Evolutionary conservation across 1,140 invertebrate species (phyloP), one percentile per base, ranked within the genome.

Genomic region (Plectus sambesii): DNA sequence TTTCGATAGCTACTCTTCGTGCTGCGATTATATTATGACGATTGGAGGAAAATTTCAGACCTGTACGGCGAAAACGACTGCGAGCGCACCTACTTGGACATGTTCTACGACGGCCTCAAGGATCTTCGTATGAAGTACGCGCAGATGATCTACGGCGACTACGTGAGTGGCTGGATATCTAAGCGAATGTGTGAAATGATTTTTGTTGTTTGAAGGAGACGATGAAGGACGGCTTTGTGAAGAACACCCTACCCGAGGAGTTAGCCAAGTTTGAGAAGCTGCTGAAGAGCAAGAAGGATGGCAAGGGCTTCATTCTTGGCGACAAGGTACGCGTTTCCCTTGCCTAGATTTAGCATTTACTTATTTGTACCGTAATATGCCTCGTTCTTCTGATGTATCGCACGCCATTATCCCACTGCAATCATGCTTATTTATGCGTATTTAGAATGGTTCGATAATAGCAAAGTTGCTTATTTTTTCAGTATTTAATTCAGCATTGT

Each of bases 91-190:
- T 43, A 25, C 17, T 52, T 64, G 41, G 68, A 69, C 33, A 63
- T 69, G 56, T 42, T 68, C 25, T 62, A 57, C 49, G 67, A 68
- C 47, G 61, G 62, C 26, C 41, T 67, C 2, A 62, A 67, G 36
- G 68, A 70, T 47, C n/a, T 66, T 19, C 51, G 63, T 20, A n/a
- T n/a, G 3, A 37, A 46, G 6, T 70, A 69, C 35, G 47, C 56
- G 2, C 57, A 51, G n/a, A 49, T 70, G 47, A 68, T 70, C 45
- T 70, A 70, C 47, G 45, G 48, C 5, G 58, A 68, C 35, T 70
- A 68, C 58, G 68, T 66, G 52, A 55, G 64, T 33, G 37, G 17
- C 12, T 5, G 53, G 5, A 15, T n/a, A 5, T 17, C n/a, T 43
- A 49, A 6, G 36, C 17, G 5, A 8, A 9, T 9, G 9, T 41